Base-by-base conservation (phyloP, 1,140 invertebrate species). In the Eumeta japonica region DNA sequence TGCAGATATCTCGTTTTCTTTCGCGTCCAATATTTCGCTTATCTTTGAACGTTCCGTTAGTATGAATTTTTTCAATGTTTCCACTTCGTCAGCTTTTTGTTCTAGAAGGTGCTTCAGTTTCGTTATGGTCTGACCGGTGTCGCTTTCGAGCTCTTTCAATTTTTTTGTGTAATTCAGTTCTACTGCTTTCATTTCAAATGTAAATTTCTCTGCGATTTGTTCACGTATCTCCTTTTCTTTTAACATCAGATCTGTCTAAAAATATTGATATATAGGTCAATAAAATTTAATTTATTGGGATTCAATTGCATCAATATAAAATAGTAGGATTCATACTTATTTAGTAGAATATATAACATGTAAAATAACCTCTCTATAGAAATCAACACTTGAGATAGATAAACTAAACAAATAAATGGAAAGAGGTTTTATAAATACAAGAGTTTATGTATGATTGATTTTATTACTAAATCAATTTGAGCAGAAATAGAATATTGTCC, bases 171-270 rank as follows among this genome's bases (percentile, higher is more conserved):
- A 79, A 16, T 70, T 73, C 50, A 76, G 62, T 57, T 78, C 75
- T 3, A 68, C 51, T 0, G 62, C 66, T 58, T 75, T 81, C 33
- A 81, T 66, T 58, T 81, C 77, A 13, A 68, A 30, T 0, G 79
- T 79, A 54, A 80, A 81, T 13, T 80, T 72, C 46, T 79, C 76
- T 0, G 78, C 78, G 58, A 81, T 78, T 46, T 81, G 79, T 30
- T 80, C 76, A 3, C 79, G 55, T 46, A 81, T 79, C 0, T 61
- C 67, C 35, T 77, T 78, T 32, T 77, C 67, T 50, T 73, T 68
- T 58, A 75, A 60, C 62, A 70, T 67, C 4, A 74, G 39, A 1
- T 56, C 58, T 16, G 65, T 70, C 71, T n/a, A n/a, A n/a, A n/a
- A n/a, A n/a, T n/a, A n/a, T n/a, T n/a, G n/a, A n/a, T n/a, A n/a